Evolutionary conservation across 2,113 vertebrate genomes (phyloP).

Genomic region (Natator depressus): DNA sequence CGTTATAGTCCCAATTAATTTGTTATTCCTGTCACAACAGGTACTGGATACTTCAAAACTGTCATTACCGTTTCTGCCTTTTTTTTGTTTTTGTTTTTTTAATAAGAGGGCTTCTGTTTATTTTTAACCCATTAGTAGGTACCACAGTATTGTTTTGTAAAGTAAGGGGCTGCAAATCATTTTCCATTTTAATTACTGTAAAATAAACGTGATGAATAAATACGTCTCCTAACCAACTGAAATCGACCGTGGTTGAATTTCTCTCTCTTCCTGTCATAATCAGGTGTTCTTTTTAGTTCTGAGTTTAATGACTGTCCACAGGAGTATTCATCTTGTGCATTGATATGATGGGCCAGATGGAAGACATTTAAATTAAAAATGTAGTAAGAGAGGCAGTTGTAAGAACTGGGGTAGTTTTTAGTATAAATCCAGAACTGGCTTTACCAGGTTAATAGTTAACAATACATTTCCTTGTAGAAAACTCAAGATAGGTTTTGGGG

Average conservation of each 20-base stretch:
- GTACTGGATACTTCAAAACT: slow-evolving; percentile 96
- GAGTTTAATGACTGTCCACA: slow-evolving; percentile 39
- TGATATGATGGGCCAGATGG: not conserved
- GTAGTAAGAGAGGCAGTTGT: not conserved
- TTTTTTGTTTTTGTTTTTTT: slow-evolving; percentile 73
- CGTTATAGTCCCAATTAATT: slow-evolving; percentile 99
- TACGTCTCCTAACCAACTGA: not conserved
- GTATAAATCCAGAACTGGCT: not conserved
- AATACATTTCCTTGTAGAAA: not conserved
- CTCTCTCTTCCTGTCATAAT: slow-evolving; percentile 8
- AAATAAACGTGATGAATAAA: slow-evolving; percentile 22
- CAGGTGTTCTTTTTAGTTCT: slow-evolving; percentile 8
- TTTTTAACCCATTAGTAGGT: slow-evolving; percentile 83
- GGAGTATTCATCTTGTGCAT: not conserved
- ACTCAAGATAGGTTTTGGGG: not conserved
- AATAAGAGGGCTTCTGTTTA: slow-evolving; percentile 86
- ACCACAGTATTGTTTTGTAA: not conserved
- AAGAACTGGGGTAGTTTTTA: not conserved
- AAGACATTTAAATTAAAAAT: slow-evolving; percentile 49
- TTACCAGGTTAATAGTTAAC: not conserved
- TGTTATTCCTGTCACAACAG: slow-evolving; percentile 99
- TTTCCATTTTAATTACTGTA: slow-evolving; percentile 31
- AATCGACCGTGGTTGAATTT: not conserved
- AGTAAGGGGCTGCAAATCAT: not conserved
- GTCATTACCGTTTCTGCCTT: slow-evolving; percentile 90